Conservation (phyloP, 2,113 vertebrate species). For the Columbina picui region DNA sequence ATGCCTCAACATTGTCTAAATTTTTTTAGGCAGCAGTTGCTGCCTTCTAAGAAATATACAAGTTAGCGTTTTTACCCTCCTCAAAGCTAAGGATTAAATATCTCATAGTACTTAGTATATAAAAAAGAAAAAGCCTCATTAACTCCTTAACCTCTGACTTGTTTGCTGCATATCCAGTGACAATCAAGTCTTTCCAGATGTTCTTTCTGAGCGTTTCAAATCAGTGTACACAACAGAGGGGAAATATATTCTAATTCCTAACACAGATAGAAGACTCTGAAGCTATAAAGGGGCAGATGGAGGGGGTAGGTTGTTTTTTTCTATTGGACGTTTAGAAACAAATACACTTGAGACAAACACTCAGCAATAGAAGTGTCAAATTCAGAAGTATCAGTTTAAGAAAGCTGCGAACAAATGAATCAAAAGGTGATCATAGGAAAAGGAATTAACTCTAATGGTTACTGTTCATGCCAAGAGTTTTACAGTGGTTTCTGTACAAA, state of each 20-base stretch:
- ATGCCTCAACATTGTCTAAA: not conserved
- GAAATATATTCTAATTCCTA: not conserved
- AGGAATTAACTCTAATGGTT: not conserved
- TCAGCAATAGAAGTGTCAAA: not conserved
- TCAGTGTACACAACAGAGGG: not conserved
- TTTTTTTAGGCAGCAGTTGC: not conserved
- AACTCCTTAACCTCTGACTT: conserved; percentile 21
- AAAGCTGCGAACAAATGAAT: not conserved
- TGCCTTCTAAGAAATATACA: not conserved
- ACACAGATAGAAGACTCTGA: not conserved
- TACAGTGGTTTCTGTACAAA: not conserved
- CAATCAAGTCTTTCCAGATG: not conserved
- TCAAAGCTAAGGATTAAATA: not conserved
- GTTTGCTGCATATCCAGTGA: not conserved
- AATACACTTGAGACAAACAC: not conserved
- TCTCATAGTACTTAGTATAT: not conserved
- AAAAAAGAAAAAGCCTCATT: not conserved
- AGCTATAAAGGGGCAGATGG: not conserved
- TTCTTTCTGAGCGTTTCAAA: not conserved
- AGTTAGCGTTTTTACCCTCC: not conserved
- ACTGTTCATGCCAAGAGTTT: not conserved
- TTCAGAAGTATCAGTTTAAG: not conserved
- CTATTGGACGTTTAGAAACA: not conserved
- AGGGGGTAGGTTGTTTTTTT: not conserved
- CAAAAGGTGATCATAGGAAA: not conserved